phyloP scores from a whole-genome alignment of 1,140 invertebrate genomes.

The Plectrocnemia conspersa region DNA sequence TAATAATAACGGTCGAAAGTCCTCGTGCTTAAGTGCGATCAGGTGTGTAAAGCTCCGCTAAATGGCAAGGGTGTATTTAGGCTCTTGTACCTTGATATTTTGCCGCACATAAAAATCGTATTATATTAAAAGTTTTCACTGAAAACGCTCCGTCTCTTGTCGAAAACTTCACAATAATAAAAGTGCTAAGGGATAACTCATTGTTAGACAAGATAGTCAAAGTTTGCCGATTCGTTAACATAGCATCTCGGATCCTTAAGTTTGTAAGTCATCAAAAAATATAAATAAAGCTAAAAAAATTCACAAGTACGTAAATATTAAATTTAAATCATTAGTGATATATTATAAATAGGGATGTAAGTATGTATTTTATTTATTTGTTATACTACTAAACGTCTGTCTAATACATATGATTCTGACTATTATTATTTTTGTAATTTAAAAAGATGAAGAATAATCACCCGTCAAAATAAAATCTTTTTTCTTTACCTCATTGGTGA shows the following conservation, averaged over 20 bases:
- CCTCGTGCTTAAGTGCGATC: slow-evolving; percentile 26
- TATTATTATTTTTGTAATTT: too few species aligned
- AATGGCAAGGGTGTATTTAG: slow-evolving; percentile 25
- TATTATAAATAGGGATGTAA: too few species aligned
- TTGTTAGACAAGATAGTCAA: not conserved
- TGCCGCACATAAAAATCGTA: slow-evolving; percentile 25
- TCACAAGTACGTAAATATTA: too few species aligned
- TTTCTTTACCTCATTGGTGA: too few species aligned
- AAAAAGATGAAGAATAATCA: too few species aligned
- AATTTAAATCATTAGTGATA: too few species aligned
- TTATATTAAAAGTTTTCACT: slow-evolving; percentile 25
- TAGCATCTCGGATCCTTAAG: not conserved
- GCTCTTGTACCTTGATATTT: slow-evolving; percentile 18
- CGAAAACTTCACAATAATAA: not conserved
- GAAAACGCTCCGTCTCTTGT: slow-evolving; percentile 2
- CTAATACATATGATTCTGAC: too few species aligned
- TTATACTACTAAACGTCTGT: too few species aligned
- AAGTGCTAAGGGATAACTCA: not conserved
- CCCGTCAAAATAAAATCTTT: too few species aligned
- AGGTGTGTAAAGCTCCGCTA: slow-evolving; percentile 25
- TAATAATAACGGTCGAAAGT: slow-evolving; percentile 21
- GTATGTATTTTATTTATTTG: too few species aligned
- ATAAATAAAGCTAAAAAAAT: too few species aligned
- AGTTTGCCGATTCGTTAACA: not conserved
- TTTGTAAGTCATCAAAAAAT: too few species aligned